Percentiles rank a stretch among this genome's conserved stretches.
Conservation (phyloP, 2,113 vertebrate species). For the Drymodes brunneopygia region DNA sequence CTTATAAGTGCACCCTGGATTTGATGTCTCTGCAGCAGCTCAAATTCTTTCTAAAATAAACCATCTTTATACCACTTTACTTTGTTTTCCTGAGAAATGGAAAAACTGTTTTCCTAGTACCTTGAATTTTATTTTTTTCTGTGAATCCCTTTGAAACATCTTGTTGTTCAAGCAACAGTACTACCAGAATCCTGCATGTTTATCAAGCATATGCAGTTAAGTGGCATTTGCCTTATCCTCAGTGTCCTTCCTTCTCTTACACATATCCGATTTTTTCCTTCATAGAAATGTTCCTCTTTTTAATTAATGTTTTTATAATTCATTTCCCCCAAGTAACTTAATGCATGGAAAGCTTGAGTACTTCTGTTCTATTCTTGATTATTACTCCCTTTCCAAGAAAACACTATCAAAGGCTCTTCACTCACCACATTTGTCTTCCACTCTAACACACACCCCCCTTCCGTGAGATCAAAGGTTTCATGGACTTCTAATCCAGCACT, state of each 20-base stretch:
- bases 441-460: background rate
- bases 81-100: background rate
- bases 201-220: background rate
- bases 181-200: background rate
- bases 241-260: background rate
- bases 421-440: background rate
- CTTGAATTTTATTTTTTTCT: background rate
- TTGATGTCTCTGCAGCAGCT: background rate
- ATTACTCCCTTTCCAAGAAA: background rate
- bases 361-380: background rate
- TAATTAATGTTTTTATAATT: background rate
- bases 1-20: background rate
- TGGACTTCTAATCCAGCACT: background rate
- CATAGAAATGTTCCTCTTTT: background rate
- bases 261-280: background rate
- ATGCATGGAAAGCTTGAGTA: background rate
- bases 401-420: background rate
- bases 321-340: background rate
- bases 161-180: background rate
- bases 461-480: background rate
- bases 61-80: background rate
- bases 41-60: background rate
- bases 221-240: background rate
- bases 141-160: background rate
- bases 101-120: background rate